These are phyloP conservation scores for Seira sanloemensis DNA, from an alignment of 2,888 invertebrate genomes.

Conservation along the genomic window DNA sequence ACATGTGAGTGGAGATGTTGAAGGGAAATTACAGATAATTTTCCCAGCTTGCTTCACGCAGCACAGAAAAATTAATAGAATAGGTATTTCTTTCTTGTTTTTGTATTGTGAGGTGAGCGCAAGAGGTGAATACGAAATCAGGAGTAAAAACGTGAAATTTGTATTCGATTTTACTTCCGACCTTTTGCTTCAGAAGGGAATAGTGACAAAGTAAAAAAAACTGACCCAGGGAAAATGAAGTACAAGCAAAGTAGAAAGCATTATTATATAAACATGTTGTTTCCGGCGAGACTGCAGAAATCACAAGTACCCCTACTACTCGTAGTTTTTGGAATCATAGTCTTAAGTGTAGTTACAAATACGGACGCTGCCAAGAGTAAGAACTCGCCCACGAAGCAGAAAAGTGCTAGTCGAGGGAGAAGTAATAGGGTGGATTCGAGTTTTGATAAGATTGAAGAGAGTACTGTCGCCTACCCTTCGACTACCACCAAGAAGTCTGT, in stretches of 20 bases:
- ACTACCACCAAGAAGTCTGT: conserved; percentile 39
- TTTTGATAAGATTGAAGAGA: conserved; percentile 39
- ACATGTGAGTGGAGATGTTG: conserved; percentile 47
- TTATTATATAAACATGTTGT: conserved; percentile 25
- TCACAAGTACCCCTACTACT: conserved; percentile 21
- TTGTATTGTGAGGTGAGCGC: conserved; percentile 26
- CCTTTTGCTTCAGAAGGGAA: background rate
- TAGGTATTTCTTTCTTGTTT: too few relatives aligned
- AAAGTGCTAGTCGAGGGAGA: conserved; percentile 41
- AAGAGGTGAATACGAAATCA: conserved; percentile 46
- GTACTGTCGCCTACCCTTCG: conserved; percentile 9
- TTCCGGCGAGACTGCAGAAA: conserved; percentile 17
- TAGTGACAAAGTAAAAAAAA: background rate
- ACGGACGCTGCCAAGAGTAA: conserved; percentile 52
- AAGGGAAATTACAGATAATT: conserved; percentile 20
- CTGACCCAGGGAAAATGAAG: conserved; percentile 11
- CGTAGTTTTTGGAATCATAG: conserved; percentile 38
- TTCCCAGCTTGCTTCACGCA: conserved; percentile 41
- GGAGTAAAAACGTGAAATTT: conserved; percentile 5
- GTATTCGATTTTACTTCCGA: background rate
- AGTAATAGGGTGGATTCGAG: conserved; percentile 51
- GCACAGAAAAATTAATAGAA: too few relatives aligned
- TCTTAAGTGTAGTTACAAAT: conserved; percentile 45
- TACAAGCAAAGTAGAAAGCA: conserved; percentile 7
- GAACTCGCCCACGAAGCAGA: conserved; percentile 38